Base-by-base conservation (phyloP, 2,113 vertebrate species). In the Chloebia gouldiae region DNA sequence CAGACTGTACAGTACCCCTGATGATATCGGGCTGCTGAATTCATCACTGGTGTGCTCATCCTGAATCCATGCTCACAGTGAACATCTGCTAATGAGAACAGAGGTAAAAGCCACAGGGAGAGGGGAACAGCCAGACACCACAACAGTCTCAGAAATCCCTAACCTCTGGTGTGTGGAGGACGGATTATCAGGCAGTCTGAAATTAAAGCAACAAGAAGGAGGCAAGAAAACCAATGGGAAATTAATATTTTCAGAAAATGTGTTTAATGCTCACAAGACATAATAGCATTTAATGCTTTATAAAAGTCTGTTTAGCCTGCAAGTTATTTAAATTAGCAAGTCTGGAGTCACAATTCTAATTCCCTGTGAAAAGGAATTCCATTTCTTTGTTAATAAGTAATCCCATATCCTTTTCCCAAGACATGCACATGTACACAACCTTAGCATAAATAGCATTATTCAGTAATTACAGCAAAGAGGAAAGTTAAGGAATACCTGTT, bases 291-390 rank as follows among this genome's bases (percentile, higher is more conserved):
- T 90, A 94, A 93, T 80, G 70, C 71, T 92, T 95, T 90, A 66
- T 69, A 81, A 59, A 94, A 86, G 79, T 83, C 75, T 77, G 45
- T 70, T 88, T 81, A 83, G 59, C 39, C 88, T 90, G 81, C 35
- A 81, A 88, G 64, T 77, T 86, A 81, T 86, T 90, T 90, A 90
- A 91, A 93, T 73, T 77, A 95, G 51, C 76, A 95, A 86, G 80
- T 88, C 82, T 90, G 73, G 42, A 93, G 56, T 63, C 68, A 93
- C 33, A 86, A 42, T 61, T 93, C 65, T 92, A 86, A 93, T 90
- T 90, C 68, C 56, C 60, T 66, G 31, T 75, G 54, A 95, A 96
- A 90, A 92, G 33, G 51, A 96, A 88, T 88, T 92, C 59, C 44
- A 70, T 61, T 92, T 93, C 50, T 90, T 88, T 95, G 66, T 80